Percentiles rank a stretch among this genome's conserved stretches.
Evolutionary conservation across 2,888 invertebrate genomes (phyloP).

Genomic region (Argynnis bischoffii): DNA sequence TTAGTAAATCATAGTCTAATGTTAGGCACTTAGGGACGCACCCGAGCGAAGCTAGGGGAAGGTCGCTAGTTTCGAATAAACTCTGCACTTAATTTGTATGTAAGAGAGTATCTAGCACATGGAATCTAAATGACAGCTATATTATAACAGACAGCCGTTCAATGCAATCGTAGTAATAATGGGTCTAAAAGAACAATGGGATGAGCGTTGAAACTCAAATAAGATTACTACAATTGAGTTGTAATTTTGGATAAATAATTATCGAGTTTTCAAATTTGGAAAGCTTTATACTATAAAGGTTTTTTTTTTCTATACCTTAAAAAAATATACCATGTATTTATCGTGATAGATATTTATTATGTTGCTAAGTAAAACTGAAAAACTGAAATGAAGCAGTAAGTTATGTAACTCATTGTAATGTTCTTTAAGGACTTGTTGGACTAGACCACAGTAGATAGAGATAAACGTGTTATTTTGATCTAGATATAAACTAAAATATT

Average conservation of each 20-base stretch:
- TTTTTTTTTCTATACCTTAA: not conserved
- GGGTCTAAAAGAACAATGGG: constrained; percentile 41
- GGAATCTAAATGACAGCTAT: constrained; percentile 17
- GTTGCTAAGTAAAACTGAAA: too few species aligned
- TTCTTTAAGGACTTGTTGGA: too few species aligned
- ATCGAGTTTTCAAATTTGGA: constrained; percentile 12
- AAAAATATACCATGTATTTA: not conserved
- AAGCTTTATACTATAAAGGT: not conserved
- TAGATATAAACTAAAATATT: too few species aligned
- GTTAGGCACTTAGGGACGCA: not conserved
- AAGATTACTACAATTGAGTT: constrained; percentile 9
- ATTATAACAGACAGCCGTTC: constrained; percentile 18
- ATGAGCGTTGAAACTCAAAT: constrained; percentile 18
- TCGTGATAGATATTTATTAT: not conserved
- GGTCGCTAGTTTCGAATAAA: not conserved
- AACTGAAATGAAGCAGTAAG: too few species aligned
- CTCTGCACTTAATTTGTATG: constrained; percentile 15
- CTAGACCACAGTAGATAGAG: too few species aligned
- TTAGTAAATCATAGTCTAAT: not conserved
- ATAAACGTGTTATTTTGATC: too few species aligned
- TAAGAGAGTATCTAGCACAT: constrained; percentile 16
- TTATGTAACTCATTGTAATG: too few species aligned
- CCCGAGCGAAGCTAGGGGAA: too few species aligned
- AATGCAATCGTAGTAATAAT: constrained; percentile 39
- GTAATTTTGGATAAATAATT: constrained; percentile 11